Conservation (phyloP, 2,113 vertebrate genomes). For the Tapirus terrestris region DNA sequence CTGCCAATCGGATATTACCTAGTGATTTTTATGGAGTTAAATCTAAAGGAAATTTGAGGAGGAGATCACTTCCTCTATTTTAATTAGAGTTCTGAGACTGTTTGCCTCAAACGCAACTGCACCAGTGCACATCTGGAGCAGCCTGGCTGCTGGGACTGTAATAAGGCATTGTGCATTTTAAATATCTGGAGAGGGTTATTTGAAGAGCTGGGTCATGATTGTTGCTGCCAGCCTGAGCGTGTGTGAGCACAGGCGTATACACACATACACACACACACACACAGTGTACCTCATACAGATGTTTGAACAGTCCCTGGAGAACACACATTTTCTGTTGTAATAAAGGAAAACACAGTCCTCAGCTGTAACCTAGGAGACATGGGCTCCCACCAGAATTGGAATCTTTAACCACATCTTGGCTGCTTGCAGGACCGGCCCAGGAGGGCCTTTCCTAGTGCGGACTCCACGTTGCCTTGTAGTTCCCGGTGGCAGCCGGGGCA, state of each 20-base stretch:
- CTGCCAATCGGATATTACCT: conserved; percentile 78
- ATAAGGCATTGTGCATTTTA: conserved; percentile 15
- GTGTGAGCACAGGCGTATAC: fast-evolving
- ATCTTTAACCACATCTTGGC: conserved; percentile 7
- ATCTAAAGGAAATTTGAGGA: conserved; percentile 79
- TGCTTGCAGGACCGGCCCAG: background rate
- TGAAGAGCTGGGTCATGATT: background rate
- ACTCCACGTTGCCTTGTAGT: background rate
- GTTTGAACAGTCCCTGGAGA: conserved; percentile 54
- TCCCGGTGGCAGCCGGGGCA: background rate
- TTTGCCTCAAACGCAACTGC: background rate
- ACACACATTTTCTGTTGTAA: conserved; percentile 73
- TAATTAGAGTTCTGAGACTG: conserved; percentile 76
- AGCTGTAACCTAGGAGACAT: conserved; percentile 79
- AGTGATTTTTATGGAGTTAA: conserved; percentile 82
- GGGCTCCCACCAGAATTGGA: conserved; percentile 64
- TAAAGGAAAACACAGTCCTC: conserved; percentile 75
- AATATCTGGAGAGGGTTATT: conserved; percentile 58
- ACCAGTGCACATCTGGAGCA: background rate
- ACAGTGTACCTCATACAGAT: background rate
- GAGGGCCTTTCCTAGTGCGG: background rate
- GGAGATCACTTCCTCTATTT: conserved; percentile 80
- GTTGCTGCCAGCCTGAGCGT: background rate
- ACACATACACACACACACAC: background rate
- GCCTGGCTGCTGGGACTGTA: background rate